Evolutionary conservation across 2,888 invertebrate genomes (phyloP), one percentile per base, ranked within the genome.

Genomic region (Polietes domitor): DNA sequence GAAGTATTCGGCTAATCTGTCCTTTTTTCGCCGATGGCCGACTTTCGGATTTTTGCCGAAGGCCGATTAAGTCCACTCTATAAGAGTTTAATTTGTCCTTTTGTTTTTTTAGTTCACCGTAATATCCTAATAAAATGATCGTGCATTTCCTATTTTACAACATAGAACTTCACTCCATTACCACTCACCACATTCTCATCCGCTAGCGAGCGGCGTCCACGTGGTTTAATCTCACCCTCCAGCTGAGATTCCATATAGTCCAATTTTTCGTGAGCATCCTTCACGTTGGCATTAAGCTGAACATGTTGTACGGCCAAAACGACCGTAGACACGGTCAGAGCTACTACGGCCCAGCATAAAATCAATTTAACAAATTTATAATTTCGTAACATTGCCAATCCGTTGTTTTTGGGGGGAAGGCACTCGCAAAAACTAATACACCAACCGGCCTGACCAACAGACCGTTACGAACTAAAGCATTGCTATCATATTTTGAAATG

Each of bases 301-400:
- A 85, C 85, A 15, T 85, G 86, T 47, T 87, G 89, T 53, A 87
- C 85, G 4, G 85, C 88, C 70, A 88, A 80, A 12, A 88, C 86
- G 4, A 87, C 81, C 10, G 88, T 87, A 41, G 88, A 85, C 0
- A 87, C 77, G 10, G 85, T 82, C 26, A 87, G 85, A 15, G 87
- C 87, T 21, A 85, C 87, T 32, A 89, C 50, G 17, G 84, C 85
- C 88, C 87, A 90, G 58, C 84, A 61, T 6, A 91, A 17, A n/a
- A 68, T 17, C n/a, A 43, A 55, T 15, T 55, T 17, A 3, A 68
- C 41, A 3, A 41, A 17, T 28, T 43, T 68, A 41, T 65, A 28
- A 19, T 3, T 53, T 19, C 7, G n/a, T 17, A 68, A 26, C 73
- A 74, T 79, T 12, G 12, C 61, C n/a, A 41, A 61, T 43, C n/a